A percentile compares a stretch with the other conserved stretches of the same genome.
Conservation (phyloP, 2,113 vertebrate genomes). For the Neomonachus schauinslandi region DNA sequence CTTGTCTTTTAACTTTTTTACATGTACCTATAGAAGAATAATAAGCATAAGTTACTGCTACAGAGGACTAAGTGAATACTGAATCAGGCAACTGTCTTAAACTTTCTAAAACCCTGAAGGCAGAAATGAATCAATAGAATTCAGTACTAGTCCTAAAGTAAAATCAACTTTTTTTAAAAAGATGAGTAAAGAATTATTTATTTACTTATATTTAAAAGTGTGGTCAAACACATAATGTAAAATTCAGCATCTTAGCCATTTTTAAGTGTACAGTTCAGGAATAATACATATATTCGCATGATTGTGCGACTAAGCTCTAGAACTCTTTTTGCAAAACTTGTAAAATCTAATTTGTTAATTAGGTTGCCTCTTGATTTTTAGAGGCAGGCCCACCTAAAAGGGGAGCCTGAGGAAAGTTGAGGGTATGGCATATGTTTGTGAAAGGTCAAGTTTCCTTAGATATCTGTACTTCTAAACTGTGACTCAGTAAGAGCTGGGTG, state of each 20-base stretch:
- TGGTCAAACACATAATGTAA: background rate
- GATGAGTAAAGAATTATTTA: background rate
- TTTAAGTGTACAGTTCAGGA: background rate
- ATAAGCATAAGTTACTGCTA: background rate
- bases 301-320: background rate
- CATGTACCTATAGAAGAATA: background rate
- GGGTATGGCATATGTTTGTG: background rate
- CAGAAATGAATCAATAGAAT: conserved; percentile 11
- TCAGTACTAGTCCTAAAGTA: background rate
- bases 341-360: background rate
- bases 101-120: background rate
- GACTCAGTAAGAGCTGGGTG: background rate
- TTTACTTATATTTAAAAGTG: background rate
- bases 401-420: background rate
- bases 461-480: conserved; percentile 22
- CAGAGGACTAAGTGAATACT: background rate
- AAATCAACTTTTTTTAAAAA: background rate
- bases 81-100: background rate
- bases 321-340: background rate
- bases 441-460: conserved; percentile 38
- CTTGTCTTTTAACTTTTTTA: conserved; percentile 23
- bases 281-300: background rate
- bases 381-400: background rate
- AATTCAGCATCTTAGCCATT: background rate
- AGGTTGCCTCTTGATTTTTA: conserved; percentile 22